These are phyloP conservation scores for Aphidius colemani DNA, from an alignment of 2,888 invertebrate species.

Conservation along the genomic window DNA sequence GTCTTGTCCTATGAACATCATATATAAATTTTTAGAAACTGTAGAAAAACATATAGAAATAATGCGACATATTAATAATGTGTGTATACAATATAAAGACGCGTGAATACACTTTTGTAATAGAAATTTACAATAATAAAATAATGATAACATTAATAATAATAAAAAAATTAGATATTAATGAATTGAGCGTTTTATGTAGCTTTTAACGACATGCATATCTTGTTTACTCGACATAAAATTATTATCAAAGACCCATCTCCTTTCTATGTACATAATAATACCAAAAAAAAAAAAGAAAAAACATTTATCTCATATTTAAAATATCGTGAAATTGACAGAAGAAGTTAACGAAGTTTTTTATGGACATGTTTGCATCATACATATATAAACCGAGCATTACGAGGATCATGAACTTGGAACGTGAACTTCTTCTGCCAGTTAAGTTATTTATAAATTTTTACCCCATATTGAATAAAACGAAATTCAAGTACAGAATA, in stretches of 20 bases:
- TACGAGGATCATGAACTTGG: too few relatives aligned
- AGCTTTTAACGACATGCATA: conserved; percentile 58
- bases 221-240: too few relatives aligned
- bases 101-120: conserved; percentile 47
- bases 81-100: conserved; percentile 29
- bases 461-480: too few relatives aligned
- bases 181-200: conserved; percentile 51
- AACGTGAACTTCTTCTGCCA: too few relatives aligned
- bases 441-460: too few relatives aligned
- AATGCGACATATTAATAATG: conserved; percentile 25
- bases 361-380: too few relatives aligned
- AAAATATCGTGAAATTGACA: conserved; percentile 37
- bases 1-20: too few relatives aligned
- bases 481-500: too few relatives aligned
- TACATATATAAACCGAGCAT: too few relatives aligned
- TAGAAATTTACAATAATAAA: conserved; percentile 41
- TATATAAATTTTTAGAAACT: background rate
- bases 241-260: conserved; percentile 52
- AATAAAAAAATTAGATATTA: conserved; percentile 25
- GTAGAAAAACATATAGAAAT: conserved; percentile 20
- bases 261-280: conserved; percentile 48
- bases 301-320: conserved; percentile 40
- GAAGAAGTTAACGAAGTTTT: too few relatives aligned
- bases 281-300: conserved; percentile 26
- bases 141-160: conserved; percentile 20